These are phyloP conservation scores for Drosophila aldrichi DNA, from an alignment of 2,888 invertebrate genomes.

Conservation along the genomic window DNA sequence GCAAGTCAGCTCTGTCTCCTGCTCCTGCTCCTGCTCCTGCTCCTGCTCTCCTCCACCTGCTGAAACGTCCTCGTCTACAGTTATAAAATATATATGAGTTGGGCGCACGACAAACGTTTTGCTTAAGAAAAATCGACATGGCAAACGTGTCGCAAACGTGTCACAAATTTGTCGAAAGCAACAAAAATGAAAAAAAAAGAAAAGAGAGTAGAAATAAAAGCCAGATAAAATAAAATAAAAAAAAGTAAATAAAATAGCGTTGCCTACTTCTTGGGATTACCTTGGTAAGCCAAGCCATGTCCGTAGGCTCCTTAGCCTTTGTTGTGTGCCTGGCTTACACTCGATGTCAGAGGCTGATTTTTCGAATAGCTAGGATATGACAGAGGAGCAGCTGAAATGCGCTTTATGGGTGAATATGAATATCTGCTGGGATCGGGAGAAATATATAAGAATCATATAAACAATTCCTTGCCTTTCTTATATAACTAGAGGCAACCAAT, in stretches of 20 bases:
- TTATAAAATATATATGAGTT: conserved; percentile 71
- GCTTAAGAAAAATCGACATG: conserved; percentile 77
- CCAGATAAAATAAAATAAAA: conserved; percentile 13
- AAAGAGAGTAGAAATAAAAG: conserved; percentile 13
- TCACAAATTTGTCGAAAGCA: conserved; percentile 67
- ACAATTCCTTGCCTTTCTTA: too few relatives aligned
- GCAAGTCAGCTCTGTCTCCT: conserved; percentile 1
- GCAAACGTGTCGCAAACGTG: conserved; percentile 77
- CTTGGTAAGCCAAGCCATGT: conserved; percentile 18
- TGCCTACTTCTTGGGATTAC: conserved; percentile 63
- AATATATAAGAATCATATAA: too few relatives aligned
- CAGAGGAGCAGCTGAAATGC: neutral
- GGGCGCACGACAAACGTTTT: conserved; percentile 64
- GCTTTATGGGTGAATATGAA: too few relatives aligned
- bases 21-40: neutral
- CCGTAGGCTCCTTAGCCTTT: conserved; percentile 6
- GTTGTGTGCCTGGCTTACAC: conserved; percentile 35
- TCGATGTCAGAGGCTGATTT: conserved; percentile 8
- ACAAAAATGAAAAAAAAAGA: conserved; percentile 9
- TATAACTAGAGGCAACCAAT: neutral
- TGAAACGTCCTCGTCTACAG: conserved; percentile 46
- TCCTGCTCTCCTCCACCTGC: neutral
- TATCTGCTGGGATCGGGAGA: neutral
- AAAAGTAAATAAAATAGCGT: conserved; percentile 35
- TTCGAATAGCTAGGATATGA: neutral